Evolutionary conservation across 2,113 vertebrate species (phyloP).

Genomic region (Sphaerodactylus townsendi): DNA sequence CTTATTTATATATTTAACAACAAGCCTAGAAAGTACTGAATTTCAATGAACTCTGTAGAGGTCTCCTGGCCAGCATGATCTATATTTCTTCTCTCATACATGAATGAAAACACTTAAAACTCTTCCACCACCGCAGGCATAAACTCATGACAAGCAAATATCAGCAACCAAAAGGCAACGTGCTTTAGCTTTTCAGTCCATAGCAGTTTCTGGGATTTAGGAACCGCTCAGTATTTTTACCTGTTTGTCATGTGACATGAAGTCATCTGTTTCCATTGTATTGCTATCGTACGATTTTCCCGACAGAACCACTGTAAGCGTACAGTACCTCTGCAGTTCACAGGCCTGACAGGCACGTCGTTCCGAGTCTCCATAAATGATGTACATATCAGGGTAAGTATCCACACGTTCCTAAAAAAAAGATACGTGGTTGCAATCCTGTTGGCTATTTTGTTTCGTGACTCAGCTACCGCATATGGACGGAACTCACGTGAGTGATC

Average conservation of each 20-base stretch:
- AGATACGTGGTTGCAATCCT: constrained; percentile 26
- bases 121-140: not conserved
- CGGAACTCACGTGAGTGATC: not conserved
- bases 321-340: constrained; percentile 71
- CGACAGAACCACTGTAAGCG: constrained; percentile 74
- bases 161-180: not conserved
- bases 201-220: not conserved
- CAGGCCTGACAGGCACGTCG: constrained; percentile 77
- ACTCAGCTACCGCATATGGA: not conserved
- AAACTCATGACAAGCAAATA: not conserved
- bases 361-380: constrained; percentile 25
- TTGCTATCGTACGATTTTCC: constrained; percentile 77
- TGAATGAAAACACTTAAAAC: not conserved
- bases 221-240: constrained; percentile 63
- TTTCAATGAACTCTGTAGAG: not conserved
- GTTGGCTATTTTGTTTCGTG: not conserved
- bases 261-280: constrained; percentile 81
- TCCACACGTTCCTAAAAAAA: constrained; percentile 81
- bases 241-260: constrained; percentile 84
- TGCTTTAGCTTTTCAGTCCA: not conserved
- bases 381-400: constrained; percentile 74
- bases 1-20: not conserved
- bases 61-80: not conserved
- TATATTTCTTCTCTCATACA: not conserved
- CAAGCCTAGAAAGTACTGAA: not conserved